Evolutionary conservation across 2,888 invertebrate species (phyloP), one percentile per base, ranked within the genome.

Genomic region (Ochropleura leucogaster): DNA sequence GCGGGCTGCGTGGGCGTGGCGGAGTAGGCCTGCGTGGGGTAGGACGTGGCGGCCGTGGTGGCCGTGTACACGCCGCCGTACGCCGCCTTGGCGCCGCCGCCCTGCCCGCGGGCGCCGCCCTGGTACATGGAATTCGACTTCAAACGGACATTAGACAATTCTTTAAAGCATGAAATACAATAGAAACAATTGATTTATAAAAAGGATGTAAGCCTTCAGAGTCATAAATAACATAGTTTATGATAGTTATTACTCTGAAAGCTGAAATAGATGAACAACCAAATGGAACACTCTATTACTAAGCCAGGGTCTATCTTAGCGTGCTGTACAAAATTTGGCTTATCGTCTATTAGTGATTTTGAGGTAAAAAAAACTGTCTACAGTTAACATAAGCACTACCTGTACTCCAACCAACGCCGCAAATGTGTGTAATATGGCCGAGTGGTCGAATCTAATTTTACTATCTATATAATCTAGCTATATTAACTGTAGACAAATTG

Each of bases 41-140:
- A 96, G 77, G 94, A 91, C 68, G 88, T 72, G 80, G 96, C 96
- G 79, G 97, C 95, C 73, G 97, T 93, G 87, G 95, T 96, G 87
- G 97, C 97, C 71, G 97, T 97, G 94, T 97, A 97, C 76, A 97
- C 97, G 83, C 97, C 97, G 86, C 97, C 97, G 94, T 97, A 97
- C 63, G 97, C 94, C 78, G 97, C 95, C 92, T 97, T 97, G 78
- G 97, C 97, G 85, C 96, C 97, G 85, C 97, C 97, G 75, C 98
- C 97, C 88, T 97, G 72, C 20, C 74, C 97, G 14, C 98, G 97
- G 75, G 93, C 94, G 77, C 94, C 93, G 83, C 93, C 93, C 93
- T 94, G 93, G 79, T 79, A 79, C 79, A 79, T 55, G 44, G 64
- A 44, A 16, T 68, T 65, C 47, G 71, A 68, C 62, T 74, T 81